These are phyloP conservation scores for Atractosteus spatula DNA, from an alignment of 2,113 vertebrate species.

Conservation along the genomic window DNA sequence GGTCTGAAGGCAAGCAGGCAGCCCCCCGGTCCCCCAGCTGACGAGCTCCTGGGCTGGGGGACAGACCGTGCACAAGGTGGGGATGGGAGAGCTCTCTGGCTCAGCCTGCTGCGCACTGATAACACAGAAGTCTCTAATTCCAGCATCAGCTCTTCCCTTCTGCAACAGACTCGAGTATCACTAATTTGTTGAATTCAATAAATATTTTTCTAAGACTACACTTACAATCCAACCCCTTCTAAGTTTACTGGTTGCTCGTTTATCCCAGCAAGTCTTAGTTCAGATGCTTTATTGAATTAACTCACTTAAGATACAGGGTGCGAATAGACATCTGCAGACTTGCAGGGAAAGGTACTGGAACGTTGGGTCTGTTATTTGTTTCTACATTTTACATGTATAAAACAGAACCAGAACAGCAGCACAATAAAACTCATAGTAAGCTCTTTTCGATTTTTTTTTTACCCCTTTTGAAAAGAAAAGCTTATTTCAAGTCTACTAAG, in stretches of 20 bases:
- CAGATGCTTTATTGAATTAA: no score
- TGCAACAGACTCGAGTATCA: no score
- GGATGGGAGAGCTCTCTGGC: constrained; percentile 39
- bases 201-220: no score
- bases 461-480: constrained; percentile 34
- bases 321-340: no score
- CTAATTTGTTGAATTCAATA: no score
- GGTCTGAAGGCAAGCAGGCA: constrained; percentile 22
- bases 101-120: constrained; percentile 39
- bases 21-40: background rate
- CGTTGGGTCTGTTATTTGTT: no score
- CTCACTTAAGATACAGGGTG: no score
- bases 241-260: no score
- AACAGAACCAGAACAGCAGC: constrained; percentile 48
- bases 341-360: no score
- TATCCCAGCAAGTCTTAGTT: no score
- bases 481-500: constrained; percentile 74
- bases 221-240: no score
- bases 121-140: constrained; percentile 35
- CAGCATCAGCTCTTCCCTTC: constrained; percentile 17
- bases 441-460: constrained; percentile 57
- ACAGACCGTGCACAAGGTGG: constrained; percentile 37
- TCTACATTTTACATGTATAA: no score
- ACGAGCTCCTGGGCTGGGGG: constrained; percentile 22
- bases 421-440: constrained; percentile 50